A percentile compares a stretch with the other conserved stretches of the same genome.
Evolutionary conservation across 2,888 invertebrate species (phyloP).

Genomic region (Ypsolopha scabrella): DNA sequence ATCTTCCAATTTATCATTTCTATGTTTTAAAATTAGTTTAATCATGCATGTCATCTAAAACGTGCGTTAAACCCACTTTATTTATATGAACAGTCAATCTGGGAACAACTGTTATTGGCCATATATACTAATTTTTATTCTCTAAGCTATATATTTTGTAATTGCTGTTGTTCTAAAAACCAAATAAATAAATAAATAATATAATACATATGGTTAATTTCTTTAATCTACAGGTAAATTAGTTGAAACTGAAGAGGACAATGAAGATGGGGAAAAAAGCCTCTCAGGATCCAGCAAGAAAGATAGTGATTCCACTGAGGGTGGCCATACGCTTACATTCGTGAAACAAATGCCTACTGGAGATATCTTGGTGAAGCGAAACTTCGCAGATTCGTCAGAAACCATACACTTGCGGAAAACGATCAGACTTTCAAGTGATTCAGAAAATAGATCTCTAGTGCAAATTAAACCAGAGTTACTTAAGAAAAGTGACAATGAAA

Average conservation of each 20-base stretch:
- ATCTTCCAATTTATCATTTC: no score
- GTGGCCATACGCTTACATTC: constrained; percentile 45
- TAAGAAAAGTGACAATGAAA: constrained; percentile 58
- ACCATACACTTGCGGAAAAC: constrained; percentile 54
- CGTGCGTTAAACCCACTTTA: no score
- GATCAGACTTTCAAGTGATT: constrained; percentile 55
- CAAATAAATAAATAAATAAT: no score
- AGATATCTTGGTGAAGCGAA: constrained; percentile 55
- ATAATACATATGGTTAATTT: no score
- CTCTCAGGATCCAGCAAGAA: constrained; percentile 34
- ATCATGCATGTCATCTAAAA: no score
- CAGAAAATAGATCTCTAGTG: constrained; percentile 54
- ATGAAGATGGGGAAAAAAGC: constrained; percentile 59
- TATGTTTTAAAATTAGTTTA: no score
- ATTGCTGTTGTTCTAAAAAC: no score
- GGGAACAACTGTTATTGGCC: no score
- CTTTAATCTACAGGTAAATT: constrained; percentile 61
- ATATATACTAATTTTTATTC: no score
- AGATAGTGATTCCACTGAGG: constrained; percentile 34
- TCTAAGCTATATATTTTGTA: no score
- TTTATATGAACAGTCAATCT: no score
- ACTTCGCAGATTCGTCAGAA: constrained; percentile 45
- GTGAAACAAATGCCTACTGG: constrained; percentile 57
- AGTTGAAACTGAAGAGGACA: constrained; percentile 71
- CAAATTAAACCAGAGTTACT: constrained; percentile 54